Conservation (phyloP, 2,113 vertebrate genomes). For the Pipa parva region DNA sequence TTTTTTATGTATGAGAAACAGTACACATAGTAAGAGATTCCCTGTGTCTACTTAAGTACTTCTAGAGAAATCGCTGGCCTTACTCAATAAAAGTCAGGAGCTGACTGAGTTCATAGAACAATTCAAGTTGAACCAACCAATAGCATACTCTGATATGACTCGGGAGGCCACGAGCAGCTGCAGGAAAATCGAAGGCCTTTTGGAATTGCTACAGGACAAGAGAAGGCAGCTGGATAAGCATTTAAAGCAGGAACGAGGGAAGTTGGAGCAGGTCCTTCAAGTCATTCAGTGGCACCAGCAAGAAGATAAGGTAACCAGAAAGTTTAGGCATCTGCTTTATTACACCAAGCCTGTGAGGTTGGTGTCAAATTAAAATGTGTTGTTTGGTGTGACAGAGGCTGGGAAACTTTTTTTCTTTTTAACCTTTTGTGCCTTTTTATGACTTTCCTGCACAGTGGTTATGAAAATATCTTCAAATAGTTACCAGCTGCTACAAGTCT, state of each 20-base stretch:
- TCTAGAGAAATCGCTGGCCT: slow-evolving; percentile 75
- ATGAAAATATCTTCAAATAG: slow-evolving; percentile 3
- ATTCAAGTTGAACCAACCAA: slow-evolving; percentile 70
- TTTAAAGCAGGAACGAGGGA: slow-evolving; percentile 58
- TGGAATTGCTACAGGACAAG: slow-evolving; percentile 84
- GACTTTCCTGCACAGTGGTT: slow-evolving; percentile 3
- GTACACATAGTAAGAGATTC: too few species aligned
- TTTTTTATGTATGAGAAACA: too few species aligned
- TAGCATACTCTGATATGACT: slow-evolving; percentile 58
- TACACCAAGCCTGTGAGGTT: not conserved
- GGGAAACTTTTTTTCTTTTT: not conserved
- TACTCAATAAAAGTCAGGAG: slow-evolving; percentile 77
- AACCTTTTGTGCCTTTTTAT: slow-evolving; percentile 6
- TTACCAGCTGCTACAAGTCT: slow-evolving; percentile 8
- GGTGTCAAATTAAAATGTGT: not conserved
- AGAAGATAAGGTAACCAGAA: slow-evolving; percentile 66
- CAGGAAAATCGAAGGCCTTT: slow-evolving; percentile 72
- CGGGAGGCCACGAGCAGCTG: slow-evolving; percentile 68
- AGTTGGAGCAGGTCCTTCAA: slow-evolving; percentile 61
- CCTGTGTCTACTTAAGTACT: slow-evolving; percentile 63
- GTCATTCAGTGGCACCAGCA: slow-evolving; percentile 71
- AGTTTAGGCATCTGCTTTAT: slow-evolving; percentile 3
- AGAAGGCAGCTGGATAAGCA: slow-evolving; percentile 71
- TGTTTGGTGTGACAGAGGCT: not conserved
- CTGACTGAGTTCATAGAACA: slow-evolving; percentile 75